Evolutionary conservation across 1,140 invertebrate genomes (phyloP), one percentile per base, ranked within the genome.

Genomic region (Artemia franciscana): DNA sequence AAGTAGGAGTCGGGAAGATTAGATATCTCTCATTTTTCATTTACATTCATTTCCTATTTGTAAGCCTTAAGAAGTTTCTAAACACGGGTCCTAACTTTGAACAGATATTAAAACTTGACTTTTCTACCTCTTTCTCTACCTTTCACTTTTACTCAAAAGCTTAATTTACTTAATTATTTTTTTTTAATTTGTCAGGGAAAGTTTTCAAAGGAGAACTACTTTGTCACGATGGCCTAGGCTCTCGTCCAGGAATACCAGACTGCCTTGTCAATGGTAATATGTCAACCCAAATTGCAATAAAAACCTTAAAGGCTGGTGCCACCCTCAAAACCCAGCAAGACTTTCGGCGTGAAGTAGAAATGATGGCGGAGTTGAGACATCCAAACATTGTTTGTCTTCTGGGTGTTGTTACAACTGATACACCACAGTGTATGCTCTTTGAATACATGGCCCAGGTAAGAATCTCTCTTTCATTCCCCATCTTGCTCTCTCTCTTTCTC

Each of bases 321-420:
- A 90, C 83, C 61, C 79, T 83, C 1, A 94, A 95, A 76, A 90
- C 91, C 0, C 84, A 88, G 64, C 84, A 84, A 64, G 91, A 95
- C 70, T 95, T 96, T 69, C 82, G 85, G 70, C 78, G 89, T 63
- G 78, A 81, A 69, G 89, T 92, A 56, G 88, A 92, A 72, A 74
- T 94, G 2, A 94, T 96, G 79, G 86, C 89, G 0, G 90, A 94
- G 72, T 74, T 98, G 56, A 81, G 86, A 61, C 92, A 97, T 77
- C 88, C 91, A 0, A 95, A 96, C 71, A 92, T 98, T 66, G 91
- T 96, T 57, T 93, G 90, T 73, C 80, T 97, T 58, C 77, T 96
- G 18, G 92, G 91, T 0, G 90, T 96, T 3, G 85, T 91, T 59
- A 78, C 91, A 58, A 85, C 86, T 66, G 87, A 91, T 61, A 87